Base-by-base conservation (phyloP, 2,797 vertebrate genomes). In the Halcyon chelicuti region DNA sequence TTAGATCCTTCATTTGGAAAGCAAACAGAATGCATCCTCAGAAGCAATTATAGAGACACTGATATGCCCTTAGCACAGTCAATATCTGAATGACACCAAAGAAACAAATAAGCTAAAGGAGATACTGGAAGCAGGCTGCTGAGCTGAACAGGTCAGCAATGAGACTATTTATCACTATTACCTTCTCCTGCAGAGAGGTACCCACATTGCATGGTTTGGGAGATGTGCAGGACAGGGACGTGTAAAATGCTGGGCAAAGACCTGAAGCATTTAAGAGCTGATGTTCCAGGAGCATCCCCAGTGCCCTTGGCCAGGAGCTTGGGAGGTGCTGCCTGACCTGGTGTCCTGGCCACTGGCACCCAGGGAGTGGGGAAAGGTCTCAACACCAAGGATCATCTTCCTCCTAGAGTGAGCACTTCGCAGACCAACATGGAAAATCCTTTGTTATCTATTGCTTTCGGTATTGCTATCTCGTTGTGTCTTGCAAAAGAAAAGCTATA, bases 121-220 rank as follows among this genome's bases (percentile, higher is more conserved):
- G 28, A 8, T 5, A 37, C 31, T 33, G 60, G 28, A 37, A 52
- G 37, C 60, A 65, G 47, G 61, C 23, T 39, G 46, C 37, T n/a
- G 29, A 51, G 40, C 51, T 55, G n/a, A 40, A 58, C 11, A 10
- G 61, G 9, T 57, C 62, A 75, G 58, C 1, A 3, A 29, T 4
- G 49, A 81, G 66, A 29, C 12, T 28, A 21, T 10, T 10, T 20
- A 3, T 0, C 6, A n/a, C 54, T 62, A 31, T 9, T 11, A 5
- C 29, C 14, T 57, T 18, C 54, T 81, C 46, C 71, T 47, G 60
- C 39, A 73, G 31, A 25, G 18, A 46, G 28, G 37, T 9, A 6
- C 29, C 13, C 75, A 18, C 16, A 39, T 70, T 23, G 29, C 3
- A 0, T 1, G 7, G 47, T 12, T 2, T 37, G 62, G 49, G 26